These are phyloP conservation scores for Odontothrips loti DNA, from an alignment of 2,888 invertebrate species.

Conservation along the genomic window DNA sequence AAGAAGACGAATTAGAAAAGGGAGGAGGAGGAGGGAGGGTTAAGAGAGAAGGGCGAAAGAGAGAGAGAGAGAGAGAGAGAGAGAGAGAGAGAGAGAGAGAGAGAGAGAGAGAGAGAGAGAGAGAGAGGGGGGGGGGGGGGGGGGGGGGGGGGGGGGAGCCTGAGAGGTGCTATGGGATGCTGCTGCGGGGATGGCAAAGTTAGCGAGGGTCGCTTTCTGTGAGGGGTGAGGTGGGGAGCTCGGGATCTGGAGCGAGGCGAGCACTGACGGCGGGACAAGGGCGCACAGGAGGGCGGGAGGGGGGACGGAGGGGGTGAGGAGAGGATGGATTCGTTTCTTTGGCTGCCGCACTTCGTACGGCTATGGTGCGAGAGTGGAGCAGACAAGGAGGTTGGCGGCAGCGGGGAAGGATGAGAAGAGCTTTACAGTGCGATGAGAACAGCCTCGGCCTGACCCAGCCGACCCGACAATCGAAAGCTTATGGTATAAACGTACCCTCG, in stretches of 20 bases:
- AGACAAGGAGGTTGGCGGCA: too few relatives aligned
- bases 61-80: constrained; percentile 4
- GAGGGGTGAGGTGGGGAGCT: not conserved
- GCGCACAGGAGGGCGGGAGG: not conserved
- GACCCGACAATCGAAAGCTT: too few relatives aligned
- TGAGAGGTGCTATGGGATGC: too few relatives aligned
- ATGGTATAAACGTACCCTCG: too few relatives aligned
- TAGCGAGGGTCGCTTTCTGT: not conserved
- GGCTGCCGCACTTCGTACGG: too few relatives aligned
- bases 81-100: not conserved
- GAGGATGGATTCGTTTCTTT: not conserved
- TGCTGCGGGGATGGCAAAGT: not conserved
- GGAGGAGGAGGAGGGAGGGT: not conserved
- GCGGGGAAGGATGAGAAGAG: too few relatives aligned
- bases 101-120: not conserved
- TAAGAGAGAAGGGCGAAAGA: not conserved
- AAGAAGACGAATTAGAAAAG: constrained; percentile 7
- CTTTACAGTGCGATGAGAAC: too few relatives aligned
- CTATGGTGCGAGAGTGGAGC: too few relatives aligned
- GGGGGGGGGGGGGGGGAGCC: too few relatives aligned
- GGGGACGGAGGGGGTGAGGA: not conserved
- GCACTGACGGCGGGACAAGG: not conserved
- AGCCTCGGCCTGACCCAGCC: too few relatives aligned
- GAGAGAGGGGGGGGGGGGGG: too few relatives aligned
- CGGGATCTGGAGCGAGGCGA: not conserved